A percentile compares a stretch with the other conserved stretches of the same genome.
phyloP scores from a whole-genome alignment of 2,113 vertebrate species.

The Protobothrops flavoviridis region DNA sequence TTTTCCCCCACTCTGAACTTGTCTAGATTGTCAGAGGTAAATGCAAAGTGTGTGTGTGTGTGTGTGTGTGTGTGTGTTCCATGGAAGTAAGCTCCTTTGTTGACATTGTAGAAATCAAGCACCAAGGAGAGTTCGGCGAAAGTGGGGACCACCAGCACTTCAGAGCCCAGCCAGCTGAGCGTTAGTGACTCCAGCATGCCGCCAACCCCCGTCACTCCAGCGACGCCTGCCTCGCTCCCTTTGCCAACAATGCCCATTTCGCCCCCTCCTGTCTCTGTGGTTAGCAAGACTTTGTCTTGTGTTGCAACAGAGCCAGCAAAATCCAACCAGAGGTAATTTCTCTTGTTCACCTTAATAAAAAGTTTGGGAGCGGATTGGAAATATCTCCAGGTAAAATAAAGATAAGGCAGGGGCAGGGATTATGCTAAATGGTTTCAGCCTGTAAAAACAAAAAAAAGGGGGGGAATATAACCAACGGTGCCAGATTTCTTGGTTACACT shows the following conservation, averaged over 20 bases:
- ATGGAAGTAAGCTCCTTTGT: not conserved
- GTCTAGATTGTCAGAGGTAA: not conserved
- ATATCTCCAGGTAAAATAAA: not conserved
- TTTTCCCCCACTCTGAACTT: not conserved
- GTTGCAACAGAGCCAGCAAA: constrained; percentile 78
- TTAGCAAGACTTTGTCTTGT: constrained; percentile 75
- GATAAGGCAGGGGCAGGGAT: not conserved
- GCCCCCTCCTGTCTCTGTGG: constrained; percentile 70
- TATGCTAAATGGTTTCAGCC: not conserved
- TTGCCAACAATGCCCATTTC: constrained; percentile 83
- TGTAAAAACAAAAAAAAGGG: no score
- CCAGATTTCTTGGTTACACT: not conserved
- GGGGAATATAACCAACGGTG: not conserved
- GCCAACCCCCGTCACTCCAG: constrained; percentile 76
- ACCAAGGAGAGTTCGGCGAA: constrained; percentile 84
- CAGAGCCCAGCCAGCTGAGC: constrained; percentile 76
- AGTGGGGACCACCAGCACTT: constrained; percentile 63
- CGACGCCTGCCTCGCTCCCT: constrained; percentile 73
- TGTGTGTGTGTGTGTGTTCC: rapidly evolving
- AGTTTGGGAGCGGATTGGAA: not conserved
- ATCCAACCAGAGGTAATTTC: constrained; percentile 79
- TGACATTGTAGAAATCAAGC: constrained; percentile 79
- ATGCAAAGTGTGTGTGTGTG: not conserved
- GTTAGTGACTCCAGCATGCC: constrained; percentile 79
- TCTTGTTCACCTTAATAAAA: rapidly evolving